A percentile compares a stretch with the other conserved stretches of the same genome.
Evolutionary conservation across 2,797 vertebrate genomes (phyloP).

Genomic region (Lutjanus campechanus): DNA sequence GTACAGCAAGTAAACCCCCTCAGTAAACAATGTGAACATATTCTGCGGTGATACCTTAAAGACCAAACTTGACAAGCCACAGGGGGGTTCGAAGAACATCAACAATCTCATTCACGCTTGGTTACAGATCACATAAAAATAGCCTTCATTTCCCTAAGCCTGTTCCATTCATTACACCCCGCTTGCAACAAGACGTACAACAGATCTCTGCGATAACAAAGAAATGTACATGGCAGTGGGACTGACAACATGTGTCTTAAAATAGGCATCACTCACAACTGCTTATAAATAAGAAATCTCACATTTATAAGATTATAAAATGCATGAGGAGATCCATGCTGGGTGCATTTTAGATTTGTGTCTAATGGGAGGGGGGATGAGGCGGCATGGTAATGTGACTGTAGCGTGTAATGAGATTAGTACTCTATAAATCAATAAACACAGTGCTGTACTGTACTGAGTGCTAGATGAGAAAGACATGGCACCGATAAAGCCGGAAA

Average conservation of each 20-base stretch:
- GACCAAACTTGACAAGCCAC: constrained; percentile 53
- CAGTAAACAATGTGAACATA: constrained; percentile 45
- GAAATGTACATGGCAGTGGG: constrained; percentile 34
- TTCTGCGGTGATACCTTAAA: constrained; percentile 37
- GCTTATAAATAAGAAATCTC: constrained; percentile 59
- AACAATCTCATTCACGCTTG: constrained; percentile 61
- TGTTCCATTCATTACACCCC: constrained; percentile 42
- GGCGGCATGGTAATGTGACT: constrained; percentile 69
- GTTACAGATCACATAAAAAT: constrained; percentile 66
- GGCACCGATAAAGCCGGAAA: constrained; percentile 30
- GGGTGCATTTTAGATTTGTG: constrained; percentile 47
- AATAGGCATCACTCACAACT: constrained; percentile 49
- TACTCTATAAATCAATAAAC: constrained; percentile 81
- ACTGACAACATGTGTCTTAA: constrained; percentile 45
- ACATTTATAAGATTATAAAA: constrained; percentile 68
- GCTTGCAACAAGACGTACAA: constrained; percentile 26
- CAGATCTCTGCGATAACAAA: constrained; percentile 54
- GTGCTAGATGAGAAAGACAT: constrained; percentile 46
- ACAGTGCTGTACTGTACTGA: constrained; percentile 56
- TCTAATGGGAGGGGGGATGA: constrained; percentile 62
- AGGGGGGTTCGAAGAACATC: constrained; percentile 50
- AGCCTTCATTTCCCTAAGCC: constrained; percentile 56
- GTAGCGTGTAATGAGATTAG: constrained; percentile 80
- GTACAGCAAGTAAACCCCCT: too few relatives aligned
- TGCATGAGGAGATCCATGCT: constrained; percentile 50